Evolutionary conservation across 2,113 vertebrate species (phyloP).

Genomic region (Rhineura floridana): DNA sequence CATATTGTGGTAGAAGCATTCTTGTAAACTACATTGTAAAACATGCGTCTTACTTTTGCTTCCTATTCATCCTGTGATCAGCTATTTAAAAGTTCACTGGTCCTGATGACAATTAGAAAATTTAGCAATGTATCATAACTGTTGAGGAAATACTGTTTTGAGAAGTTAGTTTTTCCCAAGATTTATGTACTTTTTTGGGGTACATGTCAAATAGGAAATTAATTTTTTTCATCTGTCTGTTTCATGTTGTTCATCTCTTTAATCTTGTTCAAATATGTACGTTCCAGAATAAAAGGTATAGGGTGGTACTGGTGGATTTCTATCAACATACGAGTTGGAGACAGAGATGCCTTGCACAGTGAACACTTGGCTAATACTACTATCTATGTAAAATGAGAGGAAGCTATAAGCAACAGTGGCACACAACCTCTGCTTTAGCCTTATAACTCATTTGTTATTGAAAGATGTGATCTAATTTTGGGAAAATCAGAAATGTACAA

Average conservation of each 20-base stretch:
- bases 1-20: not conserved
- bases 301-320: not conserved
- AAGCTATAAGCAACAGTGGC: not conserved
- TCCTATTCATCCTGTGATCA: not conserved
- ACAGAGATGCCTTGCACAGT: not conserved
- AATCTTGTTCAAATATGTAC: not conserved
- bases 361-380: not conserved
- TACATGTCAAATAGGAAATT: not conserved
- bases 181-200: not conserved
- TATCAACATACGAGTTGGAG: not conserved
- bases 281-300: not conserved
- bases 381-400: not conserved
- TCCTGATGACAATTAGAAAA: not conserved
- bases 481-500: not conserved
- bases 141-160: not conserved
- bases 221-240: not conserved
- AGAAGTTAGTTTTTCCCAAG: not conserved
- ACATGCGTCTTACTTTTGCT: not conserved
- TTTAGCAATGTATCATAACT: not conserved
- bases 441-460: not conserved
- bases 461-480: not conserved
- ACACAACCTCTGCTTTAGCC: not conserved
- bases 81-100: not conserved
- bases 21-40: not conserved
- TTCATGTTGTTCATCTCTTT: not conserved